A percentile compares a stretch with the other conserved stretches of the same genome.
These are phyloP conservation scores for Megaustenia siamemsis DNA, from an alignment of 2,888 invertebrate species.

Conservation along the genomic window DNA sequence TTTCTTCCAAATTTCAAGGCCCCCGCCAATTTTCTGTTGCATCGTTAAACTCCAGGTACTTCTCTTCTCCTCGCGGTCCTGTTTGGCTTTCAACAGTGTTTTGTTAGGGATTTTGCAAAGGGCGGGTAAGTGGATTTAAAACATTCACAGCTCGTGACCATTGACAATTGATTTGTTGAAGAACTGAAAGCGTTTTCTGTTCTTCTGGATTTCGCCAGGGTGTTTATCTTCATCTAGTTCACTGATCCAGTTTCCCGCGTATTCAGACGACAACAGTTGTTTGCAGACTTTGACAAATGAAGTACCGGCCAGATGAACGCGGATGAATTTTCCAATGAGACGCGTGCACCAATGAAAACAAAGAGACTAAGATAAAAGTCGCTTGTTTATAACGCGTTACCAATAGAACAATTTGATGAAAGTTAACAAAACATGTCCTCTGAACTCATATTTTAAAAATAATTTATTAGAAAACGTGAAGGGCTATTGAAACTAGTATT, in stretches of 20 bases:
- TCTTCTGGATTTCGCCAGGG: not conserved
- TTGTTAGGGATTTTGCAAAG: conserved; percentile 17
- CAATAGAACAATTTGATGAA: not conserved
- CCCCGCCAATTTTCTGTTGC: not conserved
- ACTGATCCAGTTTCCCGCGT: not conserved
- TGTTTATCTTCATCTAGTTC: conserved; percentile 35
- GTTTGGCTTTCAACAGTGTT: conserved; percentile 37
- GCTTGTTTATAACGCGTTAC: not conserved
- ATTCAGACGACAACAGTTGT: conserved; percentile 24
- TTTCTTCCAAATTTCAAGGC: not conserved
- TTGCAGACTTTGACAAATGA: conserved; percentile 41
- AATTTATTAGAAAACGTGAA: too few relatives aligned
- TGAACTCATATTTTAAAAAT: too few relatives aligned
- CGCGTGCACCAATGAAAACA: not conserved
- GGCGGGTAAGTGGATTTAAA: conserved; percentile 38
- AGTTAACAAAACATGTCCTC: too few relatives aligned
- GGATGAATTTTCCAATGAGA: conserved; percentile 18
- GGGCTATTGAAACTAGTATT: too few relatives aligned
- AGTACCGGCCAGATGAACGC: not conserved
- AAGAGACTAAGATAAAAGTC: not conserved
- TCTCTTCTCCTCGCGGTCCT: not conserved
- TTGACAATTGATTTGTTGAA: conserved; percentile 36
- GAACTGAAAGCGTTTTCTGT: conserved; percentile 29
- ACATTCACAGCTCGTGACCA: conserved; percentile 7
- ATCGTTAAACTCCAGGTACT: not conserved